A percentile compares a stretch with the other conserved stretches of the same genome.
Conservation (phyloP, 1,140 invertebrate genomes). For the Drosophila micromelanica region DNA sequence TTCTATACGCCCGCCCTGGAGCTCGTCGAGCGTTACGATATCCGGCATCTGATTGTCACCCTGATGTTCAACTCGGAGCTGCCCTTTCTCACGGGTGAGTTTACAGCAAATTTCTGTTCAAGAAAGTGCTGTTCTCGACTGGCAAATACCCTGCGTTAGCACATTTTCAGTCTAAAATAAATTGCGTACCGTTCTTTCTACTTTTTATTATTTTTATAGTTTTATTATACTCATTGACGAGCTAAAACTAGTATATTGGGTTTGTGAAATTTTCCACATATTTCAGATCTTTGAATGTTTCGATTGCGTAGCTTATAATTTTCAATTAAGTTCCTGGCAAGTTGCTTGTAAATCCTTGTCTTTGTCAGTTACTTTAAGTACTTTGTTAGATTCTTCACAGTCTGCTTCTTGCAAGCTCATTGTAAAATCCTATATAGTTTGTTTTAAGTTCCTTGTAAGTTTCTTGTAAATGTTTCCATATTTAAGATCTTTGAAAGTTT, state of each 20-base stretch:
- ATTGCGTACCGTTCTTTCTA: too few relatives aligned
- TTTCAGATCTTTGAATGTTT: too few relatives aligned
- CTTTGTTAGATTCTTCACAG: neutral
- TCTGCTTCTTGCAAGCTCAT: neutral
- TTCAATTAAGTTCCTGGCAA: neutral
- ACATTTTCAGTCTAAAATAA: too few relatives aligned
- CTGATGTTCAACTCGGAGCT: slow-evolving; percentile 90
- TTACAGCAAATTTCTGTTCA: neutral
- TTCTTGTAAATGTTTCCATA: too few relatives aligned
- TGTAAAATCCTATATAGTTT: neutral
- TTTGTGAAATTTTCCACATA: too few relatives aligned
- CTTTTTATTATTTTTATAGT: too few relatives aligned
- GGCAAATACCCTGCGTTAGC: neutral
- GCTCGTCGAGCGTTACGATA: slow-evolving; percentile 63
- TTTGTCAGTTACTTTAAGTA: neutral
- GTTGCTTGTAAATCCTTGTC: neutral
- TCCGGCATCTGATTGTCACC: slow-evolving; percentile 89
- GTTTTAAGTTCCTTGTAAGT: too few relatives aligned
- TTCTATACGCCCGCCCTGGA: slow-evolving; percentile 87
- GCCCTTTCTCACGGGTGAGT: slow-evolving; percentile 88
- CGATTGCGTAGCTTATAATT: too few relatives aligned
- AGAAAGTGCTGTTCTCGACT: neutral
- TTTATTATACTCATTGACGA: too few relatives aligned
- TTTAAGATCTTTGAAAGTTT: too few relatives aligned
- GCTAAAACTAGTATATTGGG: too few relatives aligned